These are phyloP conservation scores for Zosterops lateralis DNA, from an alignment of 2,113 vertebrate species.

Conservation along the genomic window DNA sequence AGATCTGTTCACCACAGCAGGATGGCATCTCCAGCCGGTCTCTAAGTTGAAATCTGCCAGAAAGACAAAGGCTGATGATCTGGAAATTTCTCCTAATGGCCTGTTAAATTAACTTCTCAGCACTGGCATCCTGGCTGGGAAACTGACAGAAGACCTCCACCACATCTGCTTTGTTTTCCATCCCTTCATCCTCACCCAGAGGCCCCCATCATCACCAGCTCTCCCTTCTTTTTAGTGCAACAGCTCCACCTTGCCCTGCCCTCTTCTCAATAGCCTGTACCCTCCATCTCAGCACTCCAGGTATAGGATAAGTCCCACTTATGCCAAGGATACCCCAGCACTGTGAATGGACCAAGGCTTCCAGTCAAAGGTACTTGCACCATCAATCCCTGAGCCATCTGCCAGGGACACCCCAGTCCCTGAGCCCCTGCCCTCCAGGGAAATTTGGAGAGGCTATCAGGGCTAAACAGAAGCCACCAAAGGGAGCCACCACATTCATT, in stretches of 20 bases:
- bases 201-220: background rate
- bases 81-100: background rate
- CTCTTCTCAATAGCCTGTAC: background rate
- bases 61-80: background rate
- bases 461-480: background rate
- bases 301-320: accelerated
- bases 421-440: background rate
- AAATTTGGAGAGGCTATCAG: background rate
- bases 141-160: background rate
- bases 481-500: background rate
- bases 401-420: accelerated
- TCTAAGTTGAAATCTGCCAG: background rate
- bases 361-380: background rate
- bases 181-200: background rate
- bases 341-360: background rate
- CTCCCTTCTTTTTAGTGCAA: no score
- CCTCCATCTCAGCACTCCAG: background rate
- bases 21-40: background rate
- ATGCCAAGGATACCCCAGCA: background rate
- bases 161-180: background rate
- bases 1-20: background rate
- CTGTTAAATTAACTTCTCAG: background rate
- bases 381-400: background rate
- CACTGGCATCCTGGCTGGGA: no score
- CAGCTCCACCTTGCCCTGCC: background rate